These are phyloP conservation scores for Henricia sp. DNA, from an alignment of 53 echinoderm and acorn worm species.

Conservation along the genomic window DNA sequence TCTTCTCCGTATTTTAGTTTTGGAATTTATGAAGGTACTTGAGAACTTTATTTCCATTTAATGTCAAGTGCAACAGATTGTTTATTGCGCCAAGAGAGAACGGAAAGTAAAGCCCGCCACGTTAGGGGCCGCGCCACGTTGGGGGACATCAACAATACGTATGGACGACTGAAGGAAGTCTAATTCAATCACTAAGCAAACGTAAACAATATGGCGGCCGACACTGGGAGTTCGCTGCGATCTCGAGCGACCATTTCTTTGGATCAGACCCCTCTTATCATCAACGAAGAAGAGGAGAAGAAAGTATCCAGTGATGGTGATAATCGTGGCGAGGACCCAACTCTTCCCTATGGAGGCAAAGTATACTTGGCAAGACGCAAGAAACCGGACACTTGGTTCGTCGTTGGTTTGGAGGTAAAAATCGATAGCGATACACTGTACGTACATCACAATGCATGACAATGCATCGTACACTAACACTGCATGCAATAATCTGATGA, in stretches of 20 bases:
- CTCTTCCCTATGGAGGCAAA: constrained; percentile 84
- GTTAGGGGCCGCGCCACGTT: too few species aligned
- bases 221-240: constrained; percentile 8
- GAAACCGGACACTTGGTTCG: constrained; percentile 83
- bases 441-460: too few species aligned
- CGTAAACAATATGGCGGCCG: constrained; percentile 54
- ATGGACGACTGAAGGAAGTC: constrained; percentile 20
- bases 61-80: too few species aligned
- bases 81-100: too few species aligned
- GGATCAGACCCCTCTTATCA: constrained; percentile 7
- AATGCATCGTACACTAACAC: too few species aligned
- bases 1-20: too few species aligned
- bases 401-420: constrained; percentile 76
- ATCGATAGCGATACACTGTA: too few species aligned
- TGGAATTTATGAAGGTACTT: too few species aligned
- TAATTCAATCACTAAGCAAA: constrained; percentile 20
- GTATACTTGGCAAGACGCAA: constrained; percentile 89
- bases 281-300: constrained; percentile 69
- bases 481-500: too few species aligned
- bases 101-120: too few species aligned
- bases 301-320: constrained; percentile 74
- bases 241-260: constrained; percentile 12
- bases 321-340: constrained; percentile 74
- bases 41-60: too few species aligned
- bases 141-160: too few species aligned